Conservation (phyloP, 2,113 vertebrate species). For the Ceyx melanurus region DNA sequence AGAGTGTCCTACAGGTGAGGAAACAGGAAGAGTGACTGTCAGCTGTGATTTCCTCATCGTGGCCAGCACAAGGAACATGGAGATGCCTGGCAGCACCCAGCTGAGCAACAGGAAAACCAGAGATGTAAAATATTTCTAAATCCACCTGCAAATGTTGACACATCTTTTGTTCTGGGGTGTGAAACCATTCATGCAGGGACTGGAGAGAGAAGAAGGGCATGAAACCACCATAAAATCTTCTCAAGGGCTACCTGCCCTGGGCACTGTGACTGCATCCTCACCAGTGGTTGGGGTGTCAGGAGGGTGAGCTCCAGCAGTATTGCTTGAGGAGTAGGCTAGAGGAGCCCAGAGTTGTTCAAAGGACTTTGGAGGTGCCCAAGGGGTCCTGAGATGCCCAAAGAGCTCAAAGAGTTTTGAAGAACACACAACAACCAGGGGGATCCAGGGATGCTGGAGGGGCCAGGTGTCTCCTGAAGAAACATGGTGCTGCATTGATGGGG, state of each 20-base stretch:
- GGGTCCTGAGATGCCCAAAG: background rate
- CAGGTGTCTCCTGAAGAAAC: background rate
- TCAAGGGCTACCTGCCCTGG: background rate
- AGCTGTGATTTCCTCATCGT: conserved; percentile 20
- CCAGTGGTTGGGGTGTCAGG: background rate
- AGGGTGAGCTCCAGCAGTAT: background rate
- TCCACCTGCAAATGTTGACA: background rate
- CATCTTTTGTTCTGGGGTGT: background rate
- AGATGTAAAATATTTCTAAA: background rate
- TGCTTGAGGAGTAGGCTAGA: background rate
- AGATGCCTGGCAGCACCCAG: background rate
- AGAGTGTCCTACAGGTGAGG: background rate
- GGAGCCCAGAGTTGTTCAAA: background rate
- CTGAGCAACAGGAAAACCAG: conserved; percentile 56
- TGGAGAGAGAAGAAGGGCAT: background rate
- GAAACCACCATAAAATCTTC: background rate
- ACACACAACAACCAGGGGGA: background rate
- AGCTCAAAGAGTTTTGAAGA: background rate
- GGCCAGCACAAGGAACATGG: fast-evolving
- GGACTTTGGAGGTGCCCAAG: background rate
- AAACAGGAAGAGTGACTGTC: background rate
- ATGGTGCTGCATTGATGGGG: background rate
- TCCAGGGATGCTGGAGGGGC: background rate
- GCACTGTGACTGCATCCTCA: fast-evolving
- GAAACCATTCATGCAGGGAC: background rate